Evolutionary conservation across 2,797 vertebrate species (phyloP).

Genomic region (Arctocebus calabarensis): DNA sequence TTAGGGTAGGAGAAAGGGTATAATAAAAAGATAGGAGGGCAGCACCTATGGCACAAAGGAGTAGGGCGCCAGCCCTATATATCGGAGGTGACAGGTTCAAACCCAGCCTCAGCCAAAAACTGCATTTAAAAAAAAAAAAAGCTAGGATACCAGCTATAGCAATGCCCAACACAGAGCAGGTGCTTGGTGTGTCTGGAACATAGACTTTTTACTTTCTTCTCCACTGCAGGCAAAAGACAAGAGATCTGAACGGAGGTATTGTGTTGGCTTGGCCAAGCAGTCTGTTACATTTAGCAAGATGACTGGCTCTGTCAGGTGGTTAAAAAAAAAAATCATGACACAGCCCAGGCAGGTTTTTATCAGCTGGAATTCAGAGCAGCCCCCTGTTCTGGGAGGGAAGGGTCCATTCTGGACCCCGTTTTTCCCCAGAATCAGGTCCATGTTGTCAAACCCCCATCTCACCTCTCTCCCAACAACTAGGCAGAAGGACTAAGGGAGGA

Average conservation of each 20-base stretch:
- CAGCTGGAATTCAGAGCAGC: background rate
- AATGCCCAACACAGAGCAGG: background rate
- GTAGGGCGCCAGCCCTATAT: too few species aligned
- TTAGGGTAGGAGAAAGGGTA: background rate
- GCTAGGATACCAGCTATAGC: background rate
- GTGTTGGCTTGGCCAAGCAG: background rate
- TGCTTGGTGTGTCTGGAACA: background rate
- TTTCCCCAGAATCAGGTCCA: background rate
- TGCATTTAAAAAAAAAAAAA: too few species aligned
- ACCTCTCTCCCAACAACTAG: background rate
- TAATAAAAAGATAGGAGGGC: accelerated
- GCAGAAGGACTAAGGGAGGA: background rate
- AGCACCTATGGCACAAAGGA: too few species aligned
- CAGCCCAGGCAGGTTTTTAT: background rate
- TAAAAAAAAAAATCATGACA: background rate
- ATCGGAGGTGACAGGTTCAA: too few species aligned
- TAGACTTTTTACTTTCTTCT: background rate
- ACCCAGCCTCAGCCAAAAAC: too few species aligned
- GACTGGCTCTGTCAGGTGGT: background rate
- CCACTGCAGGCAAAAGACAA: background rate
- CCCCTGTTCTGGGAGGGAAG: background rate
- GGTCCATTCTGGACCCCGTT: background rate
- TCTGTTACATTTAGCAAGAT: slow-evolving; percentile 15
- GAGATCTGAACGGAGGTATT: background rate
- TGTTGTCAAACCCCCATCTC: slow-evolving; percentile 31